Evolutionary conservation across 1,140 invertebrate genomes (phyloP), one percentile per base, ranked within the genome.

Genomic region (Danaus plexippus): DNA sequence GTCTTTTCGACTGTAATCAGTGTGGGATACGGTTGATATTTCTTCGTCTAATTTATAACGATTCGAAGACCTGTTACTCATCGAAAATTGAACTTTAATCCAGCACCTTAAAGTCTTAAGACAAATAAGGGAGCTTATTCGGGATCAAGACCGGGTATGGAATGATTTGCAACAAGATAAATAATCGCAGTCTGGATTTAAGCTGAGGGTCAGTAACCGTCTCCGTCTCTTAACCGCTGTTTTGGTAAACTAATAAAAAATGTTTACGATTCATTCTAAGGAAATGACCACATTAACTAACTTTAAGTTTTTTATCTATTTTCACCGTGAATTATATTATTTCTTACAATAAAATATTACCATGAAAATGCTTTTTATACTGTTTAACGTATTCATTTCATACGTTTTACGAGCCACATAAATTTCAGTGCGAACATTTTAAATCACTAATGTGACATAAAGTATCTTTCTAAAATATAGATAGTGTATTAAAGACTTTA

Each of bases 161-260:
- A 52, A 50, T 49, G 56, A 58, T 58, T 58, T 52, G 56, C 50
- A 52, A 58, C 49, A 52, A 52, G 56, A 52, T 60, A 60, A 60
- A 60, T 55, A 55, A 52, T 59, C 52, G 11, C 44, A 50, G 53
- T 55, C 53, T 60, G 48, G 45, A n/a, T 18, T 43, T 48, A 52
- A 54, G 10, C 52, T 18, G 5, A 52, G 53, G 59, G 53, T 60
- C 59, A 40, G 43, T 43, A 51, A 54, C 52, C 49, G 55, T 45
- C 55, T 57, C 43, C 15, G 48, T 40, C 48, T 43, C 15, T 11
- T 59, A 53, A 50, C 44, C 53, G 48, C 12, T 60, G 47, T 60
- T 55, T 60, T 55, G 59, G 47, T 52, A 55, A 52, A 60, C 59
- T 55, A 60, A 60, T 60, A 60, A 60, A 60, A 47, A 56, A 60